phyloP scores from a whole-genome alignment of 1,140 invertebrate species.

The Bombus haemorrhoidalis region DNA sequence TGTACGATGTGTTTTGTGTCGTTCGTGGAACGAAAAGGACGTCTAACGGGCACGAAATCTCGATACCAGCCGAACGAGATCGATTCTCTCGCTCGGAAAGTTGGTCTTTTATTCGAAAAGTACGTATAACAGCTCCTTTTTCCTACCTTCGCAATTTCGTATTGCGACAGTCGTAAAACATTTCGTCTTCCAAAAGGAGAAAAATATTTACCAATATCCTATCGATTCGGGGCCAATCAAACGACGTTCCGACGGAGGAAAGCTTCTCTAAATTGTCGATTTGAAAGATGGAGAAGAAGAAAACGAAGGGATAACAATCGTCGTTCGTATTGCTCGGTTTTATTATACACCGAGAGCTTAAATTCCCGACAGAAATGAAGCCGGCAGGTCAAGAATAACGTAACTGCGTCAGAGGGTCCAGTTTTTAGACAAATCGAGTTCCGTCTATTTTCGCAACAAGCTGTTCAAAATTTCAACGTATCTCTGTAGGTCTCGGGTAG shows the following conservation, averaged over 20 bases:
- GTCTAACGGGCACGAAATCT: not conserved
- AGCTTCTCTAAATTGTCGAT: not conserved
- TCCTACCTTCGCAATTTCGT: not conserved
- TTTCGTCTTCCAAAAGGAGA: slow-evolving; percentile 29
- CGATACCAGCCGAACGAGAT: slow-evolving; percentile 38
- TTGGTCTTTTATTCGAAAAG: slow-evolving; percentile 52
- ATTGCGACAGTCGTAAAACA: slow-evolving; percentile 18
- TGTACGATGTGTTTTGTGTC: not conserved
- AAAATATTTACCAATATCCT: slow-evolving; percentile 46
- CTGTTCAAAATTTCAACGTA: too few relatives aligned
- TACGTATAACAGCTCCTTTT: slow-evolving; percentile 39
- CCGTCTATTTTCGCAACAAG: too few relatives aligned
- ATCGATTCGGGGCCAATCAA: not conserved
- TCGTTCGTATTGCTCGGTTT: too few relatives aligned
- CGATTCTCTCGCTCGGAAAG: slow-evolving; percentile 47
- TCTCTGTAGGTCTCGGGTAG: too few relatives aligned
- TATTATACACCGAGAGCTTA: too few relatives aligned
- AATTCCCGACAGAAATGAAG: too few relatives aligned
- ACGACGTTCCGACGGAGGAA: not conserved
- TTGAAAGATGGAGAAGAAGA: not conserved
- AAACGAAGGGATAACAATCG: too few relatives aligned
- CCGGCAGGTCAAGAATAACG: too few relatives aligned
- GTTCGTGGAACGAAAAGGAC: not conserved
- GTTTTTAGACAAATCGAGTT: too few relatives aligned
- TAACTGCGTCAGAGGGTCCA: too few relatives aligned